Conservation (phyloP, 2,797 vertebrate genomes). For the Discoglossus pictus region DNA sequence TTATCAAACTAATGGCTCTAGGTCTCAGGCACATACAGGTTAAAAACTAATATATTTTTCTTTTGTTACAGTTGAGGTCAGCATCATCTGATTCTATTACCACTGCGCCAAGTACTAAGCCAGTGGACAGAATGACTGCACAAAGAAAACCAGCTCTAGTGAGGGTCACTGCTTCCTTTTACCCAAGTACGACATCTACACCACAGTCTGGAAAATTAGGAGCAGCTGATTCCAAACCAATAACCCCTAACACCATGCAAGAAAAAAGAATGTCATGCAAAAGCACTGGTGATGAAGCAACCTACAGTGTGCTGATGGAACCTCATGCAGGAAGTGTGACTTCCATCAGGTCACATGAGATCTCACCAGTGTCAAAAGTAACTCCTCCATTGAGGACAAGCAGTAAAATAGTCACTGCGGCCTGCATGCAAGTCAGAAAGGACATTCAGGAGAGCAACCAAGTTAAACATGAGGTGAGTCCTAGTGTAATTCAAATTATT, state of each 20-base stretch:
- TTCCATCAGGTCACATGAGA: conserved; percentile 30
- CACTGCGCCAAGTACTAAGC: conserved; percentile 12
- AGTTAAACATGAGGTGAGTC: conserved; percentile 28
- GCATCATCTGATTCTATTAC: conserved; percentile 21
- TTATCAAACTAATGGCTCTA: too few relatives aligned
- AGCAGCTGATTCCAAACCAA: not conserved
- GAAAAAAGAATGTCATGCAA: not conserved
- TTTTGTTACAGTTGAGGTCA: conserved; percentile 25
- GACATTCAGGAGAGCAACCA: conserved; percentile 27
- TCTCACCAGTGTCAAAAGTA: conserved; percentile 31
- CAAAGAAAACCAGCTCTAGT: conserved; percentile 43
- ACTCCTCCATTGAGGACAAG: conserved; percentile 44
- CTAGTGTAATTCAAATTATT: too few relatives aligned
- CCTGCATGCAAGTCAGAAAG: conserved; percentile 39
- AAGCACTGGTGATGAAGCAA: conserved; percentile 14
- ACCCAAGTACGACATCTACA: conserved; percentile 31
- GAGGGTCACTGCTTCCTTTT: conserved; percentile 45
- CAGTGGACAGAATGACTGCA: conserved; percentile 2
- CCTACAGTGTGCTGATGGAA: conserved; percentile 45
- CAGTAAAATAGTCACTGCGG: conserved; percentile 46
- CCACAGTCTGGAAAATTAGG: conserved; percentile 26
- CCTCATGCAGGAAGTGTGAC: conserved; percentile 31
- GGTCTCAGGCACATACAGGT: too few relatives aligned
- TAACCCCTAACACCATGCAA: not conserved
- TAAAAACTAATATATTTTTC: too few relatives aligned